Percentiles rank a stretch among this genome's conserved stretches.
Conservation (phyloP, 2,888 invertebrate species). For the Spodoptera exigua region DNA sequence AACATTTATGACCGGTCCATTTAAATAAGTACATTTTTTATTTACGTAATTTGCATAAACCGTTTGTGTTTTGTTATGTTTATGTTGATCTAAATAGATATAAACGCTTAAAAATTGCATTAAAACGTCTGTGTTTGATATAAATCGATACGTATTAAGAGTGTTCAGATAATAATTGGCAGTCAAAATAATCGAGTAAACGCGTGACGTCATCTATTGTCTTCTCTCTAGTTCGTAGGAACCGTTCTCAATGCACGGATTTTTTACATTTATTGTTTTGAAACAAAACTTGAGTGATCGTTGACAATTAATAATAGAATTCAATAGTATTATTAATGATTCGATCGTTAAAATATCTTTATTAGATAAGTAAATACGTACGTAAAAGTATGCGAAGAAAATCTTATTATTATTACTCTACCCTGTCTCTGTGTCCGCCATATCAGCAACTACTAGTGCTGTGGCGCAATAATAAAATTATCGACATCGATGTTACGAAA, state of each 20-base stretch:
- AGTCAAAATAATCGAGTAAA: slow-evolving; percentile 54
- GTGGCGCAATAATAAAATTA: slow-evolving; percentile 57
- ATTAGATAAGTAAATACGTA: background rate
- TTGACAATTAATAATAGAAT: background rate
- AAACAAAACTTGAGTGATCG: slow-evolving; percentile 14
- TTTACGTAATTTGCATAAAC: slow-evolving; percentile 30
- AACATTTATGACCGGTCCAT: slow-evolving; percentile 17
- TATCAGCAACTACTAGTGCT: slow-evolving; percentile 76
- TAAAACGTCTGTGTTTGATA: background rate
- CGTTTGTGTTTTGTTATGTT: background rate
- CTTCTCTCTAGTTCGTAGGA: slow-evolving; percentile 66
- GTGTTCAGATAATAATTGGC: slow-evolving; percentile 39
- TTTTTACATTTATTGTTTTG: slow-evolving; percentile 41
- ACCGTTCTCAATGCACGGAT: slow-evolving; percentile 42
- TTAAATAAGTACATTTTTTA: slow-evolving; percentile 17
- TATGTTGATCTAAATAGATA: no score
- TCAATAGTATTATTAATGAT: slow-evolving; percentile 1
- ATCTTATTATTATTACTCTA: slow-evolving; percentile 54
- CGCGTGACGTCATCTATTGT: slow-evolving; percentile 79
- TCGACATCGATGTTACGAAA: slow-evolving; percentile 67
- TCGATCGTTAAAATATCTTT: slow-evolving; percentile 11
- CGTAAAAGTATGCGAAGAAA: slow-evolving; percentile 36
- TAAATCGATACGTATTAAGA: slow-evolving; percentile 22
- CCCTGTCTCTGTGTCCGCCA: slow-evolving; percentile 67
- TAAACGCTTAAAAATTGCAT: no score